Conservation (phyloP, 2,888 invertebrate genomes). For the Erynnis tages region DNA sequence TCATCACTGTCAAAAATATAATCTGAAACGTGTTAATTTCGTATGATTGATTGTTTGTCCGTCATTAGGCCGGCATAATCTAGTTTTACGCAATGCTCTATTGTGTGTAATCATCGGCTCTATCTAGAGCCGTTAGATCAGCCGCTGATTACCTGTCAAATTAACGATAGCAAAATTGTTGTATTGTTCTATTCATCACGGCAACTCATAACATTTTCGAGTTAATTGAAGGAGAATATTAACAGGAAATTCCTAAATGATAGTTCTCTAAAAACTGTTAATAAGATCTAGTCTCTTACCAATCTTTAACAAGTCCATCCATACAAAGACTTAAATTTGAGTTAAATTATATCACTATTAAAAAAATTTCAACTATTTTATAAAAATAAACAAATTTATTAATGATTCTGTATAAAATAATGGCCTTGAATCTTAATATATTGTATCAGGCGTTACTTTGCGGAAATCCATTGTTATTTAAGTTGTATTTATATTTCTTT, state of each 20-base stretch:
- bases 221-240: slow-evolving; percentile 15
- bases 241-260: slow-evolving; percentile 1
- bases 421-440: no score
- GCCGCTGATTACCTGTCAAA: slow-evolving; percentile 61
- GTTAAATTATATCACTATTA: no score
- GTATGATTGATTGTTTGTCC: slow-evolving; percentile 75
- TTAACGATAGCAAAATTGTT: slow-evolving; percentile 36
- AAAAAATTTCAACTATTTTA: no score
- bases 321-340: no score
- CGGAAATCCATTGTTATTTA: no score
- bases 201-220: slow-evolving; percentile 22
- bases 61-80: slow-evolving; percentile 70
- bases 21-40: slow-evolving; percentile 78
- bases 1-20: slow-evolving; percentile 78
- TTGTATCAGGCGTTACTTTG: no score
- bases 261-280: neutral
- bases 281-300: no score
- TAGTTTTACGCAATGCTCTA: slow-evolving; percentile 71
- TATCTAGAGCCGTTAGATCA: slow-evolving; percentile 36
- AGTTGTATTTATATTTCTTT: no score
- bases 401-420: no score
- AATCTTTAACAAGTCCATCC: no score
- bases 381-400: no score
- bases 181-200: slow-evolving; percentile 23
- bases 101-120: slow-evolving; percentile 53